Conservation (phyloP, 2,888 invertebrate genomes). For the Thereva unica region DNA sequence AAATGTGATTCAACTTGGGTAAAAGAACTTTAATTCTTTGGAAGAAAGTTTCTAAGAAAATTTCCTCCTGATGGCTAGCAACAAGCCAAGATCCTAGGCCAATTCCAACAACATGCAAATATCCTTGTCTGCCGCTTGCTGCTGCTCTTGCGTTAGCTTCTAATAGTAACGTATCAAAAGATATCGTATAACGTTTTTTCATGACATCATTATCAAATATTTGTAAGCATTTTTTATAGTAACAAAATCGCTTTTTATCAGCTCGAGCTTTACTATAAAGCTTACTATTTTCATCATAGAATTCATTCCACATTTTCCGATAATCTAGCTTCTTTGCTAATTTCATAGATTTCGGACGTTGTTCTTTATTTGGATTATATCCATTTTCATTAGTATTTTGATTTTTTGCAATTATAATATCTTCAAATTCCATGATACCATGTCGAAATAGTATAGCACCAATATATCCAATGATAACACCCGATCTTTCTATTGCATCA, state of each 20-base stretch:
- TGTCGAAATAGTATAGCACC: conserved; percentile 59
- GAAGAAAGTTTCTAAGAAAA: conserved; percentile 68
- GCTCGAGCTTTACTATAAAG: conserved; percentile 34
- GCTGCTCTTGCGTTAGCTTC: conserved; percentile 66
- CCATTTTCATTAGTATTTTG: conserved; percentile 62
- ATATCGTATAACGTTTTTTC: conserved; percentile 60
- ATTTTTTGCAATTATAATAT: conserved; percentile 59
- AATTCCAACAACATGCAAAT: conserved; percentile 68
- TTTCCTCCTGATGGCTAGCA: conserved; percentile 64
- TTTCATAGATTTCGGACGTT: neutral
- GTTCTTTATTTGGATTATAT: conserved; percentile 49
- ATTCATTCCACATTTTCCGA: conserved; percentile 45
- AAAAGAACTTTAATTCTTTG: conserved; percentile 63
- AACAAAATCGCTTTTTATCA: conserved; percentile 18
- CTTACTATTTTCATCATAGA: conserved; percentile 45
- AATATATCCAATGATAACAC: conserved; percentile 60
- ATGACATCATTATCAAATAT: conserved; percentile 54
- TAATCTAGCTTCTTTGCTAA: conserved; percentile 15
- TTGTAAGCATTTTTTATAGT: conserved; percentile 47
- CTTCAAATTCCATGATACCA: conserved; percentile 62
- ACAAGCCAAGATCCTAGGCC: conserved; percentile 71
- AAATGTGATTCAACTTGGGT: conserved; percentile 61
- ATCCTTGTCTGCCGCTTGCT: conserved; percentile 61
- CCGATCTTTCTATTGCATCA: conserved; percentile 58
- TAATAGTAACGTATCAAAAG: conserved; percentile 66